These are phyloP conservation scores for Zaprionus gabonicus DNA, from an alignment of 1,140 invertebrate genomes.

Conservation along the genomic window DNA sequence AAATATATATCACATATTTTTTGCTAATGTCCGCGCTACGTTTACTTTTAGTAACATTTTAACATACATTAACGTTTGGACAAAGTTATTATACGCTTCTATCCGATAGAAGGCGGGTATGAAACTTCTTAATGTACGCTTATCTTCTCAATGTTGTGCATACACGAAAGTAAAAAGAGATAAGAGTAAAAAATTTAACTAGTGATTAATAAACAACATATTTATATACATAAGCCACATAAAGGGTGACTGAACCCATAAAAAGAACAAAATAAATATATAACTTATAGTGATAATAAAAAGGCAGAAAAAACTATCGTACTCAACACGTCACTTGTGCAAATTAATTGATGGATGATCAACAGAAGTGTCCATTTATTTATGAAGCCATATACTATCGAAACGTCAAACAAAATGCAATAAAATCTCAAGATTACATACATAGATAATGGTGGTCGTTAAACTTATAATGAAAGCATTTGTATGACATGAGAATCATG, in stretches of 20 bases:
- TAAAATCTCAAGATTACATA: constrained; percentile 40
- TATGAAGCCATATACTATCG: constrained; percentile 23
- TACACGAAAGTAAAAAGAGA: not conserved
- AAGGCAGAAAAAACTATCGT: constrained; percentile 1
- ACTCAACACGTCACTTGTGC: constrained; percentile 26
- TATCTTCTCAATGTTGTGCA: not conserved
- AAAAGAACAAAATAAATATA: not conserved
- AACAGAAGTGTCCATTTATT: constrained; percentile 3
- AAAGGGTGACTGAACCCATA: constrained; percentile 25
- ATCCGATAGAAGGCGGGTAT: not conserved
- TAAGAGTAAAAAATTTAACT: not conserved
- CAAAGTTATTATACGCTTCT: no score
- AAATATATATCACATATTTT: no score
- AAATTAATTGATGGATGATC: constrained; percentile 34
- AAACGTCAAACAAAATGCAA: constrained; percentile 38
- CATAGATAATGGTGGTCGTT: constrained; percentile 31
- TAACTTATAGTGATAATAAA: constrained; percentile 3
- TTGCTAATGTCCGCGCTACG: no score
- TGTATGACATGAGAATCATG: constrained; percentile 48
- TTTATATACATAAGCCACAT: not conserved
- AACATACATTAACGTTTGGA: no score
- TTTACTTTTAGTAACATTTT: no score
- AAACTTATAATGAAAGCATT: constrained; percentile 60
- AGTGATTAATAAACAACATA: not conserved
- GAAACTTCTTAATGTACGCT: not conserved